Conservation (phyloP, 2,888 invertebrate species). For the Synanthedon vespiformis region DNA sequence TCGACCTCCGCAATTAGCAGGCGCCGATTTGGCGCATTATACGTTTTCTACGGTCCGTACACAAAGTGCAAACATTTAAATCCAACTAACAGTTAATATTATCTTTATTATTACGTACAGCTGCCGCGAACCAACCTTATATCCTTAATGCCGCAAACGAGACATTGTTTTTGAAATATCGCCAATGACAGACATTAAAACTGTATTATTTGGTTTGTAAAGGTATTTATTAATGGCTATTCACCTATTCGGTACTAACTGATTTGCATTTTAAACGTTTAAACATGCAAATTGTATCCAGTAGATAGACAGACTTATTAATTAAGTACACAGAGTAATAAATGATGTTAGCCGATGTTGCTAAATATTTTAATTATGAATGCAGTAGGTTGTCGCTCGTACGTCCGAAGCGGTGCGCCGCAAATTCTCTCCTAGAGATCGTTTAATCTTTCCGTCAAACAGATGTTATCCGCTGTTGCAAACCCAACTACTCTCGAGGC, state of each 20-base stretch:
- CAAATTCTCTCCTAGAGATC: slow-evolving; percentile 30
- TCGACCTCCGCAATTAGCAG: slow-evolving; percentile 57
- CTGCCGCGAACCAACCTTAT: slow-evolving; percentile 1
- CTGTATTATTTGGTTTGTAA: slow-evolving; percentile 1
- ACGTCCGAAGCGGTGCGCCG: slow-evolving; percentile 14
- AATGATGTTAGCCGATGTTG: slow-evolving; percentile 10
- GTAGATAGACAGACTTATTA: slow-evolving; percentile 24
- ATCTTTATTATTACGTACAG: slow-evolving; percentile 9
- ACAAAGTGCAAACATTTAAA: slow-evolving; percentile 10
- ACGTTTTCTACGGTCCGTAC: slow-evolving; percentile 23
- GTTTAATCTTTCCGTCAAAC: slow-evolving; percentile 56
- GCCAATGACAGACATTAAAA: slow-evolving; percentile 1
- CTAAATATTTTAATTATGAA: slow-evolving; percentile 11
- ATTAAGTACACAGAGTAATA: slow-evolving; percentile 20
- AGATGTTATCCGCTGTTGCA: slow-evolving; percentile 51
- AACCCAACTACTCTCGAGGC: slow-evolving; percentile 36
- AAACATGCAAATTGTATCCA: slow-evolving; percentile 26
- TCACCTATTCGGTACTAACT: neutral
- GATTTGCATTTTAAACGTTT: slow-evolving; percentile 14
- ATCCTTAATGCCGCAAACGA: neutral
- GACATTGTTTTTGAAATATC: slow-evolving; percentile 1
- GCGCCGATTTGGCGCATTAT: slow-evolving; percentile 60
- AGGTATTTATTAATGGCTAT: neutral
- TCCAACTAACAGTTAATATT: slow-evolving; percentile 12
- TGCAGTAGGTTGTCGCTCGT: slow-evolving; percentile 1